Base-by-base conservation (phyloP, 2,797 vertebrate genomes). In the Pitangus sulphuratus region DNA sequence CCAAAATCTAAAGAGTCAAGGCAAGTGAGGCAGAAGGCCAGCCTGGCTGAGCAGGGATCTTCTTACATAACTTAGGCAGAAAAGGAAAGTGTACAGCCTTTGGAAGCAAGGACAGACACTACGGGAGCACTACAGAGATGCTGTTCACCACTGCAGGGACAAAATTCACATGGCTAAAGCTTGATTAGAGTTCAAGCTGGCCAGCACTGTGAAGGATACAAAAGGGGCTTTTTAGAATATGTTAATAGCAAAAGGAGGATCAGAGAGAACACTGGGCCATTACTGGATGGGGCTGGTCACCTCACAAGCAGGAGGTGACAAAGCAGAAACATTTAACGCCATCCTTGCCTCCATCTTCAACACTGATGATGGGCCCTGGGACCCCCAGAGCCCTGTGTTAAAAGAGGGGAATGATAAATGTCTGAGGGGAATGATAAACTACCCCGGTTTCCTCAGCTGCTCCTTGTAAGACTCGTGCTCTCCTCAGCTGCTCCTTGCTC, bases 331-430 rank as follows among this genome's bases (percentile, higher is more conserved):
- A 42, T 35, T 75, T 50, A 74, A 44, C 11, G 7, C 30, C 35
- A 8, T 11, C 8, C 42, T 31, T 28, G 14, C 14, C n/a, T 45
- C 30, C 15, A 28, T 42, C 51, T 75, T 54, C 56, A 60, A 65
- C 16, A 64, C 3, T 7, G 12, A 1, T 30, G 21, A 87, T 7
- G 21, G 35, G 24, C 18, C 7, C 40, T 31, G 28, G 26, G 31
- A 47, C 4, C 4, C 15, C 25, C 28, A 44, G n/a, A 71, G n/a
- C 4, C 4, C 30, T 30, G 30, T 53, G 22, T 40, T 26, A 39
- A 0, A 33, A 15, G 3, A 22, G 10, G 4, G 14, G 2, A 35
- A 30, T 22, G 40, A 69, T 14, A 19, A 61, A 0, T 37, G 12
- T 40, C 37, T 30, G 3, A 25, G 9, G 6, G 7, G 2, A 35